These are phyloP conservation scores for Stegophylla sp. DNA, from an alignment of 2,888 invertebrate genomes.

Conservation along the genomic window DNA sequence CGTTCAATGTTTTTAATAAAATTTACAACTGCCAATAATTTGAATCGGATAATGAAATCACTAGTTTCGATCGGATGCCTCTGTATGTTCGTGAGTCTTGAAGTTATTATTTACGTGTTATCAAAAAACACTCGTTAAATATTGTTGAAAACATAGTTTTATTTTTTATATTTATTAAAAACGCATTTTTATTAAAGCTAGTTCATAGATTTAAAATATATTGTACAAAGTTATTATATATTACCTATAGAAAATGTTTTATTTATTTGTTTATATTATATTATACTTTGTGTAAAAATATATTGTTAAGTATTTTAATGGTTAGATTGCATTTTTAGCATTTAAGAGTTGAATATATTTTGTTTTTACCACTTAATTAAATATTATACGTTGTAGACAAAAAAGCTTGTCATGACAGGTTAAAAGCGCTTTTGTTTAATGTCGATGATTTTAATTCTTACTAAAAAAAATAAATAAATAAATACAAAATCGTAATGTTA, in stretches of 20 bases:
- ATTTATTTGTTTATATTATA: conserved; percentile 10
- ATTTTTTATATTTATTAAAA: conserved; percentile 51
- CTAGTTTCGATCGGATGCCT: not conserved
- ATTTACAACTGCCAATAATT: not conserved
- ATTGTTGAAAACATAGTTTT: conserved; percentile 47
- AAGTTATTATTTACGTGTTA: conserved; percentile 1
- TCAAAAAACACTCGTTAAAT: conserved; percentile 19
- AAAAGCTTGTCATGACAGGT: conserved; percentile 4
- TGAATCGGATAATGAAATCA: not conserved
- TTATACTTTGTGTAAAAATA: conserved; percentile 25
- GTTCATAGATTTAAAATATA: conserved; percentile 28
- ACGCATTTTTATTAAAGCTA: conserved; percentile 24
- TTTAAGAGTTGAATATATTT: conserved; percentile 26
- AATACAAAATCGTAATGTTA: not conserved
- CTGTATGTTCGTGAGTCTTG: no score
- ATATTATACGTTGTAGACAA: not conserved
- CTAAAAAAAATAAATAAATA: no score
- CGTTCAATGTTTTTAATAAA: not conserved
- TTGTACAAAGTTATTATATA: conserved; percentile 51
- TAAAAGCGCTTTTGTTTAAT: conserved; percentile 5
- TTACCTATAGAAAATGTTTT: not conserved
- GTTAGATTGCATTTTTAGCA: conserved; percentile 38
- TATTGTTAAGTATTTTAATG: conserved; percentile 42
- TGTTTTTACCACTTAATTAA: conserved; percentile 23
- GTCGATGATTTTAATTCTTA: not conserved